phyloP scores from a whole-genome alignment of 2,113 vertebrate genomes.

The Trematomus loennbergii region DNA sequence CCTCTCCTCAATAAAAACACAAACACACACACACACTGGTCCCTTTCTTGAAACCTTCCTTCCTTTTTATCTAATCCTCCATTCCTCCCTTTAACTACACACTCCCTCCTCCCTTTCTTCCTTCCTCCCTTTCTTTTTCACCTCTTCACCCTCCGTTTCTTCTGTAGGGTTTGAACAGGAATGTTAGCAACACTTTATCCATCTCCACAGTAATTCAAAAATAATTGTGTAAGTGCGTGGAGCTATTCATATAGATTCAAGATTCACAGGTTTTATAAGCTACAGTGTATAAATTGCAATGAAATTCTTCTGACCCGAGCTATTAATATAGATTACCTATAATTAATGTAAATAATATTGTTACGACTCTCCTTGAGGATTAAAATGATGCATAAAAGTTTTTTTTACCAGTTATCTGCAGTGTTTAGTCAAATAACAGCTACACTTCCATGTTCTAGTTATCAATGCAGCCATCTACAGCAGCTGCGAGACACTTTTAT shows the following conservation, averaged over 20 bases:
- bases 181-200: not conserved
- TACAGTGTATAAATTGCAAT: too few species aligned
- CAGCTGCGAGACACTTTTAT: not conserved
- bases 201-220: not conserved
- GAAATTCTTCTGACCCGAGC: not conserved
- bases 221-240: not conserved
- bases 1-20: not conserved
- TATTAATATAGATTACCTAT: not conserved
- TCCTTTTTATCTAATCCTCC: slow-evolving; percentile 28
- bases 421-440: slow-evolving; percentile 1
- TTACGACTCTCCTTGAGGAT: not conserved
- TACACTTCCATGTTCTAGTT: not conserved
- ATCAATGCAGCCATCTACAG: not conserved
- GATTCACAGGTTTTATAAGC: too few species aligned
- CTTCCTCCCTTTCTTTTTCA: slow-evolving; percentile 27
- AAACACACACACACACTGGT: not conserved
- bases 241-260: not conserved
- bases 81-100: not conserved
- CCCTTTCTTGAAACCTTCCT: slow-evolving; percentile 29
- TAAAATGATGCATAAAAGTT: not conserved
- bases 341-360: not conserved
- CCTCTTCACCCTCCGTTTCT: slow-evolving; percentile 12
- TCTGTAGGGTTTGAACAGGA: not conserved
- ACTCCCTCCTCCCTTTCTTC: not conserved
- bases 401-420: not conserved